phyloP scores from a whole-genome alignment of 2,113 vertebrate species.

The Menidia beryllina region DNA sequence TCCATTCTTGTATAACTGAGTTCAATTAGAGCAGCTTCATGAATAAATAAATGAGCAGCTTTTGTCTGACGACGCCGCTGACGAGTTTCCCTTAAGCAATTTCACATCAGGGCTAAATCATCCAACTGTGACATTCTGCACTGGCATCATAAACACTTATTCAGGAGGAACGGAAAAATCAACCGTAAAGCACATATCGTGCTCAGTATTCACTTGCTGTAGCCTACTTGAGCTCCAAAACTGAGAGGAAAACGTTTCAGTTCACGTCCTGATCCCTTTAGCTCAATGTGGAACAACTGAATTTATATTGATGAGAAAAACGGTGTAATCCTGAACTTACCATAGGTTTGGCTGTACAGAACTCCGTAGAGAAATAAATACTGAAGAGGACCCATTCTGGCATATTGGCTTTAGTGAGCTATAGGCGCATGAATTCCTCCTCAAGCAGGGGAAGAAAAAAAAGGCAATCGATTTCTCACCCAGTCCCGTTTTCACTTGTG shows the following conservation, averaged over 20 bases:
- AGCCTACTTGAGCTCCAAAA: slow-evolving; percentile 36
- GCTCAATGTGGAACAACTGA: not conserved
- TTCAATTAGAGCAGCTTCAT: slow-evolving; percentile 46
- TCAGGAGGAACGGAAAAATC: slow-evolving; percentile 1
- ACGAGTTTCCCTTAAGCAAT: slow-evolving; percentile 25
- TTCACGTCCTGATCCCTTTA: slow-evolving; percentile 16
- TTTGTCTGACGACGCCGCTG: slow-evolving; percentile 31
- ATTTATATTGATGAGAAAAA: not conserved
- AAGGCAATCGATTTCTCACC: slow-evolving; percentile 34
- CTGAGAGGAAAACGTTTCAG: slow-evolving; percentile 11
- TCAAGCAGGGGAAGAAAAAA: slow-evolving; percentile 38
- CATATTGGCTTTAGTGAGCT: slow-evolving; percentile 77
- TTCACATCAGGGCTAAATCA: slow-evolving; percentile 21
- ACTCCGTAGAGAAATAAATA: slow-evolving; percentile 82
- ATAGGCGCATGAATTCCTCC: slow-evolving; percentile 73
- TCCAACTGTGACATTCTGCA: not conserved
- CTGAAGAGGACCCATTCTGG: slow-evolving; percentile 82
- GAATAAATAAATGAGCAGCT: slow-evolving; percentile 66
- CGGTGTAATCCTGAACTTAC: slow-evolving; percentile 61
- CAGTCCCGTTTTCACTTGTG: slow-evolving; percentile 43
- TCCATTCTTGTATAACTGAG: slow-evolving; percentile 34
- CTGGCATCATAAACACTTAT: not conserved
- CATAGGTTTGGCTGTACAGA: slow-evolving; percentile 69
- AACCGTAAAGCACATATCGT: not conserved
- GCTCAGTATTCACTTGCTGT: not conserved